Evolutionary conservation across 1,140 invertebrate genomes (phyloP).

Genomic region (Centruroides sculpturatus): DNA sequence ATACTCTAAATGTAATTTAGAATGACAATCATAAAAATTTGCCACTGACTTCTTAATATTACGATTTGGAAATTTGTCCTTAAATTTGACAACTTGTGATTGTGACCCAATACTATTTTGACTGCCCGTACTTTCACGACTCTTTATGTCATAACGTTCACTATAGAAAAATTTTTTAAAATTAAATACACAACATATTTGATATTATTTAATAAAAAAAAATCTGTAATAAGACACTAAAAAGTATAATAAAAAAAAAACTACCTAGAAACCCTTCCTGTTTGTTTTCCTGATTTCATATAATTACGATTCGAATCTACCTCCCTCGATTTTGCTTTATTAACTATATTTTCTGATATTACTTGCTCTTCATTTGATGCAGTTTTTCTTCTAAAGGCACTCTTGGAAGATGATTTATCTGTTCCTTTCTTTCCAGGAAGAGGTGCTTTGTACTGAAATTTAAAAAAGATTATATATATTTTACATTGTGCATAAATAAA

Average conservation of each 20-base stretch:
- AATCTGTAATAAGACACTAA: too few relatives aligned
- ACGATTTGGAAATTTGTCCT: conserved; percentile 20
- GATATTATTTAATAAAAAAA: too few relatives aligned
- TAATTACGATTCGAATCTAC: too few relatives aligned
- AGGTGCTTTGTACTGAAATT: neutral
- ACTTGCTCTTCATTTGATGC: too few relatives aligned
- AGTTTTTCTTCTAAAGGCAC: neutral
- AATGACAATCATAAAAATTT: neutral
- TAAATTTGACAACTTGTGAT: conserved; percentile 19
- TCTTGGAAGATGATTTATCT: neutral
- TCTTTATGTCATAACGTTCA: neutral
- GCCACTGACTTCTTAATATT: conserved; percentile 1
- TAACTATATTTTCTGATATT: too few relatives aligned
- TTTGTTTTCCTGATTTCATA: too few relatives aligned
- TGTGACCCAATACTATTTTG: neutral
- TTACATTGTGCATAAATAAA: too few relatives aligned
- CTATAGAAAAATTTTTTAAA: too few relatives aligned
- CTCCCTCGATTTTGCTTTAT: too few relatives aligned
- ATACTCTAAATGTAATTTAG: neutral
- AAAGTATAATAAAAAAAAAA: too few relatives aligned
- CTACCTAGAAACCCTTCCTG: too few relatives aligned
- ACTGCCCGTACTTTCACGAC: neutral
- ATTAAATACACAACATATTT: too few relatives aligned
- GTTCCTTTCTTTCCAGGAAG: neutral
- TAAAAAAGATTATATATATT: neutral